phyloP scores from a whole-genome alignment of 2,797 vertebrate genomes.

The Notamacropus eugenii region DNA sequence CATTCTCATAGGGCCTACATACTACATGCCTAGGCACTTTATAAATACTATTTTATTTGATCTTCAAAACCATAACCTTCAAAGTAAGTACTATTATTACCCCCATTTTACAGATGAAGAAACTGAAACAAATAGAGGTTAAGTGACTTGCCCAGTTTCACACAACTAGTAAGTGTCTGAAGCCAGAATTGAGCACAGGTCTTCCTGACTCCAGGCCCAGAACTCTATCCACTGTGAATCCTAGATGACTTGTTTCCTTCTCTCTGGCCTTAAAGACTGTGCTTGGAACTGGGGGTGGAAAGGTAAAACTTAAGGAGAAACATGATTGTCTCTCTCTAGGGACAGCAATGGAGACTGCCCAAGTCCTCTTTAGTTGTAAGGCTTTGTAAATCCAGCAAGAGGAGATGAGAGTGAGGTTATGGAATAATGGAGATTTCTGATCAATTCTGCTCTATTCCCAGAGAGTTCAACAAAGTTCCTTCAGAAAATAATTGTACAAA shows the following conservation, averaged over 20 bases:
- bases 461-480: not conserved
- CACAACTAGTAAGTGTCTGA: not conserved
- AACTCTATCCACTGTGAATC: not conserved
- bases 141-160: not conserved
- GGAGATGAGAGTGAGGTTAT: not conserved
- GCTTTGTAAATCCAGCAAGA: not conserved
- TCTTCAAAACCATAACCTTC: not conserved
- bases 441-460: not conserved
- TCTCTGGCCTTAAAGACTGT: not conserved
- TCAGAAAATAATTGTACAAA: not conserved
- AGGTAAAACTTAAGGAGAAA: not conserved
- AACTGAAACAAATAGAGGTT: not conserved
- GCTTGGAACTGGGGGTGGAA: not conserved
- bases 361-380: not conserved
- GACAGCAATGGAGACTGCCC: not conserved
- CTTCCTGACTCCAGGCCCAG: not conserved
- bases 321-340: not conserved
- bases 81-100: not conserved
- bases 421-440: not conserved
- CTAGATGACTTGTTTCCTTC: not conserved
- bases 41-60: not conserved
- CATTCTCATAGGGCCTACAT: not conserved
- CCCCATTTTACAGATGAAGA: not conserved
- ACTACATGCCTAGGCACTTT: not conserved
- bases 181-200: not conserved